Evolutionary conservation across 2,113 vertebrate genomes (phyloP).

Genomic region (Asarcornis scutulata): DNA sequence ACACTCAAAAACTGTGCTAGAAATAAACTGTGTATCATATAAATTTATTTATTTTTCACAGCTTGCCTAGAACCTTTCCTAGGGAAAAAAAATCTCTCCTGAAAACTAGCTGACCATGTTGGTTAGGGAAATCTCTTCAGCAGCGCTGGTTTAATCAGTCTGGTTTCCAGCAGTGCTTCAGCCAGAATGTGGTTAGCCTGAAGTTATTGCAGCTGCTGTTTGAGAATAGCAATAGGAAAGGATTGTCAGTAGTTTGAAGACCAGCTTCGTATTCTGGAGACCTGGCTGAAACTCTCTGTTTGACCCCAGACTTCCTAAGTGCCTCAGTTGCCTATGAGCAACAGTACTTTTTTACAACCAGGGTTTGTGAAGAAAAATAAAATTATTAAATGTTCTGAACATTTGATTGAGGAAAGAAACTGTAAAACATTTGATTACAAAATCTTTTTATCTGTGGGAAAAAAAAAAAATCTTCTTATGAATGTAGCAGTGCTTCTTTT

Average conservation of each 20-base stretch:
- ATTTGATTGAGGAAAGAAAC: not conserved
- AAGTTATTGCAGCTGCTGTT: not conserved
- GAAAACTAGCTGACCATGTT: not conserved
- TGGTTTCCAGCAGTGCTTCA: conserved; percentile 4
- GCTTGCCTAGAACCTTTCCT: not conserved
- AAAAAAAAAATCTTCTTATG: not conserved
- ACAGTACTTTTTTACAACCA: not conserved
- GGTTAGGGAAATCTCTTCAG: not conserved
- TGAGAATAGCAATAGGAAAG: not conserved
- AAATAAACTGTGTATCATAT: not conserved
- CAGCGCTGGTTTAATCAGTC: not conserved
- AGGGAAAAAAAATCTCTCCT: not conserved
- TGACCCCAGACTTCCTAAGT: not conserved
- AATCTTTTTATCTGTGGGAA: not conserved
- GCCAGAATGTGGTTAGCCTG: not conserved
- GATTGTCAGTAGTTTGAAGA: not conserved
- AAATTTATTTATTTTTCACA: not conserved
- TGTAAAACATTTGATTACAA: not conserved
- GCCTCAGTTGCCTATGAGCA: not conserved
- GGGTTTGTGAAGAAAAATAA: not conserved
- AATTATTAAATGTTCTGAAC: not conserved
- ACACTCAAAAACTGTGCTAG: not conserved
- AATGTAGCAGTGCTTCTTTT: not conserved
- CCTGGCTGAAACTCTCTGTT: not conserved
- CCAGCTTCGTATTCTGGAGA: not conserved